phyloP scores from a whole-genome alignment of 2,113 vertebrate species.

The Rhynchomys soricoides region DNA sequence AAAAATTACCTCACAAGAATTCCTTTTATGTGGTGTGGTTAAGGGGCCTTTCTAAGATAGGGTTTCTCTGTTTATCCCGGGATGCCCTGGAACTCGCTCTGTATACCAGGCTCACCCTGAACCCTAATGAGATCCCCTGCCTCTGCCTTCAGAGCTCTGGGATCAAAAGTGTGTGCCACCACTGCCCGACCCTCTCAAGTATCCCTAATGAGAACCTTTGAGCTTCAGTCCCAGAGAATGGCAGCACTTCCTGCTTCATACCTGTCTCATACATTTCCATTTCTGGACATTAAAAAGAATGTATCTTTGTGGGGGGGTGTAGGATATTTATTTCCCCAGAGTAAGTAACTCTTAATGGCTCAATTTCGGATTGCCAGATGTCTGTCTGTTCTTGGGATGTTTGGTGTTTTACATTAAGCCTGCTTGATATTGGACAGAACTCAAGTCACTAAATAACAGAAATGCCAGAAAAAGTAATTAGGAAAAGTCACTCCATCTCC shows the following conservation, averaged over 20 bases:
- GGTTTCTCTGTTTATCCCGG: background rate
- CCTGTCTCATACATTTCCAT: background rate
- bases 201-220: constrained; percentile 45
- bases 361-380: constrained; percentile 9
- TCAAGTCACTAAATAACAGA: background rate
- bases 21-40: background rate
- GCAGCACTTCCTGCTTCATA: background rate
- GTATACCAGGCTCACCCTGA: background rate
- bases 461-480: background rate
- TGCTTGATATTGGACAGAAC: background rate
- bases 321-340: background rate
- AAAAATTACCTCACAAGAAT: background rate
- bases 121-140: background rate
- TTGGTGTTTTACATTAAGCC: background rate
- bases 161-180: background rate
- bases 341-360: constrained; percentile 26
- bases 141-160: background rate
- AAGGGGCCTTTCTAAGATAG: background rate
- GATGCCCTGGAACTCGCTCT: background rate
- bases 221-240: constrained; percentile 31
- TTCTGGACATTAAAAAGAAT: constrained; percentile 29
- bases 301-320: background rate
- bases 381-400: constrained; percentile 19
- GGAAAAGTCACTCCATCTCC: too few species aligned
- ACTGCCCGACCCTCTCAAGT: background rate